Conservation (phyloP, 2,797 vertebrate genomes). For the Takifugu rubripes region DNA sequence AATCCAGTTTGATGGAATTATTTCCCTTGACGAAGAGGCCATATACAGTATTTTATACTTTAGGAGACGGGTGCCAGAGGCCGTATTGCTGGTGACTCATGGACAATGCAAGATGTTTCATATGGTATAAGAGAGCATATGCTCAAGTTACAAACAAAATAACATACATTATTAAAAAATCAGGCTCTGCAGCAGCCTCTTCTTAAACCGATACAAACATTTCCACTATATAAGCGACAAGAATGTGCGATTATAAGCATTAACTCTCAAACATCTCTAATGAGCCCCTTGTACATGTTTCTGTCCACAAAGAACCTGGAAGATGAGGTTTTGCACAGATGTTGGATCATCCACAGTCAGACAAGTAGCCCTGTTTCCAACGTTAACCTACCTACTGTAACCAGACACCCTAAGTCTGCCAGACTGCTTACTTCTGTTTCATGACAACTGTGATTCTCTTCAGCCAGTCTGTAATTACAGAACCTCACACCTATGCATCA, state of each 20-base stretch:
- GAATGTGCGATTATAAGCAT: not conserved
- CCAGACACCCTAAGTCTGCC: too few relatives aligned
- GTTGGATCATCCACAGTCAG: too few relatives aligned
- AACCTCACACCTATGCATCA: too few relatives aligned
- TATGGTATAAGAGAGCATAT: conserved; percentile 2
- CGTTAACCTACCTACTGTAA: too few relatives aligned
- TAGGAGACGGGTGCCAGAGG: conserved; percentile 22
- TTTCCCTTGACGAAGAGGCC: conserved; percentile 43
- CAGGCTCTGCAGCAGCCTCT: not conserved
- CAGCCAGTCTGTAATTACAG: not conserved
- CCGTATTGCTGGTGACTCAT: conserved; percentile 29
- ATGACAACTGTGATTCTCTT: conserved; percentile 3
- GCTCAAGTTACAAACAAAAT: conserved; percentile 6
- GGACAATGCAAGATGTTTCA: conserved; percentile 30
- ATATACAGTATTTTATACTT: conserved; percentile 32
- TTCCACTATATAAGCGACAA: not conserved
- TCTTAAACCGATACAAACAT: not conserved
- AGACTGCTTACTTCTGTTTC: too few relatives aligned
- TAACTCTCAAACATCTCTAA: too few relatives aligned
- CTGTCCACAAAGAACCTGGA: too few relatives aligned
- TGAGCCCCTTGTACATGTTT: too few relatives aligned
- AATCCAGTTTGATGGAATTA: conserved; percentile 49
- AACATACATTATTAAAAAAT: not conserved
- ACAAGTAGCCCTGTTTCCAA: too few relatives aligned
- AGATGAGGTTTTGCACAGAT: too few relatives aligned